A percentile compares a stretch with the other conserved stretches of the same genome.
These are phyloP conservation scores for Brachynemurus nebulosus DNA, from an alignment of 2,888 invertebrate species.

Conservation along the genomic window DNA sequence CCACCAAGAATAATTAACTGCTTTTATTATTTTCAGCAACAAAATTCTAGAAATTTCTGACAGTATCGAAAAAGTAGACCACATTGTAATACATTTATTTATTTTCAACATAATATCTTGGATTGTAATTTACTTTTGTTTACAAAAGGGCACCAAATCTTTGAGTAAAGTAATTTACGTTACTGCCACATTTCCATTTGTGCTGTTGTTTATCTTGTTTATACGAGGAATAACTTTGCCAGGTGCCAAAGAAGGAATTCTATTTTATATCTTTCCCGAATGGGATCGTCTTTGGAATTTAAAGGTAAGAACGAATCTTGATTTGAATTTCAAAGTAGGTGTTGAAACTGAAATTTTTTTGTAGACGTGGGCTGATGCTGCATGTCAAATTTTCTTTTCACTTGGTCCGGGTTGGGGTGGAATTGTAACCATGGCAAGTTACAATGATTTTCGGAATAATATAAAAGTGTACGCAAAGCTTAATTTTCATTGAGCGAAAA, in stretches of 20 bases:
- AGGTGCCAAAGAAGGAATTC: slow-evolving; percentile 61
- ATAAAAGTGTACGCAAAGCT: slow-evolving; percentile 39
- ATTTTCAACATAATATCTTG: slow-evolving; percentile 61
- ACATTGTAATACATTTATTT: slow-evolving; percentile 69
- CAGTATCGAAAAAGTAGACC: slow-evolving; percentile 58
- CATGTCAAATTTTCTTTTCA: slow-evolving; percentile 85
- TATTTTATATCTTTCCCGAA: slow-evolving; percentile 65
- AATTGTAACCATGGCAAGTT: slow-evolving; percentile 73
- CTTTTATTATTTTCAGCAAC: slow-evolving; percentile 40
- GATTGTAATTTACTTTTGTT: slow-evolving; percentile 70
- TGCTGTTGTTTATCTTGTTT: slow-evolving; percentile 56
- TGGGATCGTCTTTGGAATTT: slow-evolving; percentile 63
- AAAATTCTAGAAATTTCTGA: slow-evolving; percentile 63
- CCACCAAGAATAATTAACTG: not conserved
- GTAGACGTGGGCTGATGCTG: slow-evolving; percentile 85
- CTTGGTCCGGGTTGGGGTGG: slow-evolving; percentile 82
- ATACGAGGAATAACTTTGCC: slow-evolving; percentile 67
- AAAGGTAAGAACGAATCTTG: slow-evolving; percentile 49
- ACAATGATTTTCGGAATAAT: slow-evolving; percentile 61
- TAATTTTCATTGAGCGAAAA: not conserved
- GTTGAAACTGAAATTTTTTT: slow-evolving; percentile 22
- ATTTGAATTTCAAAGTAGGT: not conserved
- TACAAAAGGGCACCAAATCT: slow-evolving; percentile 75
- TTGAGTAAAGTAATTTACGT: slow-evolving; percentile 83
- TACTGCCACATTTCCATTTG: slow-evolving; percentile 71